Percentiles rank a stretch among this genome's conserved stretches.
Evolutionary conservation across 2,113 vertebrate species (phyloP).

Genomic region (Shinisaurus crocodilurus): DNA sequence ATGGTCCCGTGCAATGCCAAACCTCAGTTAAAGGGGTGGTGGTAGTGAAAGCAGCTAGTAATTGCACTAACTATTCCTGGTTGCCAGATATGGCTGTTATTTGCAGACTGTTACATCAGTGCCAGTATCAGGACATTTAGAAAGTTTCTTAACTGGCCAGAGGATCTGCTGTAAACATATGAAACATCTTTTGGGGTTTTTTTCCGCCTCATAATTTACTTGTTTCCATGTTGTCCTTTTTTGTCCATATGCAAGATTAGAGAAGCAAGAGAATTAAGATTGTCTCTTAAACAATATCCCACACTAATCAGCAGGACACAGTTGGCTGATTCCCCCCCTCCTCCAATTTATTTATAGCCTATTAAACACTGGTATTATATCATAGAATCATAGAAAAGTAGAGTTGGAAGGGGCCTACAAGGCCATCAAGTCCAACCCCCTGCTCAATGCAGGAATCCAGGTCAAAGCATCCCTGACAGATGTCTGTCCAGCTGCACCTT

Average conservation of each 20-base stretch:
- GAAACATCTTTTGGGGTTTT: neutral
- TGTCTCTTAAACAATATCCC: neutral
- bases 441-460: too few species aligned
- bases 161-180: neutral
- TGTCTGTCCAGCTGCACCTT: too few species aligned
- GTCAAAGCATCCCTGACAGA: too few species aligned
- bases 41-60: too few species aligned
- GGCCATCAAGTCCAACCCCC: too few species aligned
- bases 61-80: too few species aligned
- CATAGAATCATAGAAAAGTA: too few species aligned
- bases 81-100: neutral
- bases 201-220: neutral
- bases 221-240: neutral
- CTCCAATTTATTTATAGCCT: conserved; percentile 15
- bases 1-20: too few species aligned
- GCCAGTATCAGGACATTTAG: neutral
- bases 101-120: neutral
- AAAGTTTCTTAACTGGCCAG: neutral
- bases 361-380: neutral
- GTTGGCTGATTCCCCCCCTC: rapidly evolving
- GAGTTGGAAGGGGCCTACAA: too few species aligned
- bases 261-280: neutral
- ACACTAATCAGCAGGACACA: neutral
- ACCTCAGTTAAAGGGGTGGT: too few species aligned
- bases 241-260: neutral